Conservation (phyloP, 2,888 invertebrate species). For the Acronicta leporina region DNA sequence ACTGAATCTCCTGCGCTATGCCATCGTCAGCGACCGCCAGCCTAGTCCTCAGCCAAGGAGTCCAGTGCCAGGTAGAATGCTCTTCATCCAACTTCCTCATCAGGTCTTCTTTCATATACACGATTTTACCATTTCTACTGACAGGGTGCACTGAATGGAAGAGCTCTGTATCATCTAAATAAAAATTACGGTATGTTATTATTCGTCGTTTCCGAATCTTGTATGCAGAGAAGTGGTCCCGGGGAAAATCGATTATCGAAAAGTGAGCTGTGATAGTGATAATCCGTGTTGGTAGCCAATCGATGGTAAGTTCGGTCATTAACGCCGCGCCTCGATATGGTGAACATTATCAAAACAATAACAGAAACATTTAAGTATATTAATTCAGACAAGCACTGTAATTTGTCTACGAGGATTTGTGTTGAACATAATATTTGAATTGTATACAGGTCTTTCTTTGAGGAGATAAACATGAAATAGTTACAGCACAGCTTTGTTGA, state of each 20-base stretch:
- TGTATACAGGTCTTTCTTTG: constrained; percentile 5
- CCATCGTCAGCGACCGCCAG: constrained; percentile 67
- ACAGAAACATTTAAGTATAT: neutral
- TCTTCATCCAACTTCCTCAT: constrained; percentile 72
- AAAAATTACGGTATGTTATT: constrained; percentile 3
- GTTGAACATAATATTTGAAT: neutral
- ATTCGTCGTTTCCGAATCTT: constrained; percentile 10
- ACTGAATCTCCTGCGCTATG: constrained; percentile 64
- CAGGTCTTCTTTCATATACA: constrained; percentile 72
- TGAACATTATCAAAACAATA: neutral
- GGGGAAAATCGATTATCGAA: constrained; percentile 32
- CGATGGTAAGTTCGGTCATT: constrained; percentile 19
- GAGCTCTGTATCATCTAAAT: constrained; percentile 66
- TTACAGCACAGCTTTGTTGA: neutral
- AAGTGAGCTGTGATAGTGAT: constrained; percentile 25
- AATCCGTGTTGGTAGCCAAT: constrained; percentile 21
- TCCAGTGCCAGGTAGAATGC: constrained; percentile 78
- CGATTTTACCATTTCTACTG: constrained; percentile 70
- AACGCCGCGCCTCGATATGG: constrained; percentile 18
- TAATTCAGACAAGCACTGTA: neutral
- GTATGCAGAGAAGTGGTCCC: constrained; percentile 14
- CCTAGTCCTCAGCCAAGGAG: constrained; percentile 81
- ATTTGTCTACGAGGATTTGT: neutral
- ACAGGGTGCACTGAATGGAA: constrained; percentile 51
- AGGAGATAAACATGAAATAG: constrained; percentile 11